A percentile compares a stretch with the other conserved stretches of the same genome.
These are phyloP conservation scores for Dissostichus mawsoni DNA, from an alignment of 2,113 vertebrate genomes.

Conservation along the genomic window DNA sequence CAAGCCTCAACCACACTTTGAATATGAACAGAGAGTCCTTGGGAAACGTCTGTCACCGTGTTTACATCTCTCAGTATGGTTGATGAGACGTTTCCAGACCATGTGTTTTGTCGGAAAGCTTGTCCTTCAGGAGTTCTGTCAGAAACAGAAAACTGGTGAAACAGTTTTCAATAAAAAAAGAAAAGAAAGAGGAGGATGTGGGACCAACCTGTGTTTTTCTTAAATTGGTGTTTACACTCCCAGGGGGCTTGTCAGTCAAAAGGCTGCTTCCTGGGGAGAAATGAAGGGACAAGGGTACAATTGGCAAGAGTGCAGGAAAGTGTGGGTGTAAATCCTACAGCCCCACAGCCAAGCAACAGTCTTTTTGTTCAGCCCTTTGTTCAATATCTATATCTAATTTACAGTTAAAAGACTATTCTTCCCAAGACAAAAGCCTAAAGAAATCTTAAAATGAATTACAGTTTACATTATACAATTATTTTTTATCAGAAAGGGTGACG, in stretches of 20 bases:
- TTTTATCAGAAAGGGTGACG: too few species aligned
- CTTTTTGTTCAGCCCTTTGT: conserved; percentile 14
- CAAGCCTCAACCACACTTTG: background rate
- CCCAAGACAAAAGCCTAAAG: too few species aligned
- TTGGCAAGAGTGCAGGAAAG: conserved; percentile 18
- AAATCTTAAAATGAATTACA: too few species aligned
- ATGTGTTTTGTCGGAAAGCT: conserved; percentile 22
- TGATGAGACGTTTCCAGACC: conserved; percentile 6
- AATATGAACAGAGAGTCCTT: background rate
- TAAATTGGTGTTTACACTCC: conserved; percentile 29
- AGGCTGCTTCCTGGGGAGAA: conserved; percentile 15
- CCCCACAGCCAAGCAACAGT: background rate
- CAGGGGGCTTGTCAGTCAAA: conserved; percentile 24
- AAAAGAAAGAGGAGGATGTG: background rate
- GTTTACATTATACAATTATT: too few species aligned
- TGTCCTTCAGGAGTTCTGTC: conserved; percentile 20
- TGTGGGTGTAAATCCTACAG: conserved; percentile 20
- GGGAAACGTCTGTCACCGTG: background rate
- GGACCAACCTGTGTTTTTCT: conserved; percentile 15
- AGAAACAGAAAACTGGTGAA: background rate
- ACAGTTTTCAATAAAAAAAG: conserved; percentile 12
- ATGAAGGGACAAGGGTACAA: background rate
- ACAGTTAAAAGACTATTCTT: too few species aligned
- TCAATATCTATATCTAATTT: background rate
- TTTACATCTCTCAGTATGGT: conserved; percentile 5